Percentiles rank a stretch among this genome's conserved stretches.
Evolutionary conservation across 2,797 vertebrate genomes (phyloP).

Genomic region (Poeciliopsis gracilis): DNA sequence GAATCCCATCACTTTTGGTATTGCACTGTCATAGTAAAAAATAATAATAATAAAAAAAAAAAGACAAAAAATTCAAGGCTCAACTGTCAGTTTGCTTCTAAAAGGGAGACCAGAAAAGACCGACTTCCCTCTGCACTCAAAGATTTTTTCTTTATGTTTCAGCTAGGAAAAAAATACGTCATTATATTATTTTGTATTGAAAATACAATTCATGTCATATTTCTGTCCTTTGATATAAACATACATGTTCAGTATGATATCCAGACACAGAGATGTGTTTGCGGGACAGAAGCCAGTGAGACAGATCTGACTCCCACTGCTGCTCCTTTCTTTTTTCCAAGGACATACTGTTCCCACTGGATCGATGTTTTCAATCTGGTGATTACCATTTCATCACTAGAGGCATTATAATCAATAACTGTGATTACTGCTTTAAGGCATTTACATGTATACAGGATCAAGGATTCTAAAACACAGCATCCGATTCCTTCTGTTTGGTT

Average conservation of each 20-base stretch:
- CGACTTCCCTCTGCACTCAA: background rate
- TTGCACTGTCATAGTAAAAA: slow-evolving; percentile 5
- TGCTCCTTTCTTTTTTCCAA: slow-evolving; percentile 31
- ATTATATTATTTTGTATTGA: background rate
- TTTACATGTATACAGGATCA: slow-evolving; percentile 9
- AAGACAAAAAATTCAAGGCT: slow-evolving; percentile 19
- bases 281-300: slow-evolving; percentile 12
- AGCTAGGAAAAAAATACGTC: background rate
- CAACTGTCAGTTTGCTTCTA: background rate
- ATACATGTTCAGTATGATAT: background rate
- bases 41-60: background rate
- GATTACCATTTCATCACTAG: slow-evolving; percentile 52
- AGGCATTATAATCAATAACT: slow-evolving; percentile 54
- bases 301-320: slow-evolving; percentile 7
- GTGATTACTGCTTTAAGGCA: slow-evolving; percentile 18
- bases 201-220: background rate
- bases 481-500: background rate
- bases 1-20: slow-evolving; percentile 20
- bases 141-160: background rate
- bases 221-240: background rate
- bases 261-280: background rate
- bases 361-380: slow-evolving; percentile 59
- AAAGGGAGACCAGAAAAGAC: background rate
- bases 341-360: slow-evolving; percentile 40
- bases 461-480: background rate